Evolutionary conservation across 2,113 vertebrate genomes (phyloP), one percentile per base, ranked within the genome.

Genomic region (Nibea coibor): DNA sequence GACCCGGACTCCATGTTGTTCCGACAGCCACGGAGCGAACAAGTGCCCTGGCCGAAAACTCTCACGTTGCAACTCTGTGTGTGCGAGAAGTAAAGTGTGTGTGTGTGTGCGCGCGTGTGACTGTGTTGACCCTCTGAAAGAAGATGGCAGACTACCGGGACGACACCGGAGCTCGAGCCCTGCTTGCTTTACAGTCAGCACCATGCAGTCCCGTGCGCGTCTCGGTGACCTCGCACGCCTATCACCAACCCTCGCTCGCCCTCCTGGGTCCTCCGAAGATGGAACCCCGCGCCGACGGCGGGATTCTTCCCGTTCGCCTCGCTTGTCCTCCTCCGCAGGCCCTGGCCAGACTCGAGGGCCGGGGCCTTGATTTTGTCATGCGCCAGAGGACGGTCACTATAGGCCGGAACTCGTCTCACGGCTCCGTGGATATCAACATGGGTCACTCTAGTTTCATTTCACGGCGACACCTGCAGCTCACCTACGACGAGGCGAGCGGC

Each of bases 361-460:
- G 96, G 90, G 96, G 96, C 92, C 96, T 99, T 89, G 98, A 99
- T 96, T 99, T 97, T 91, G 95, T 98, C 85, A 97, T 99, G 98
- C 97, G 98, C 87, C 97, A 96, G 94, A 95, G 96, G 89, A 95
- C 96, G 84, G 96, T 99, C 90, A 98, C 97, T 63, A 96, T 99
- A 92, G 98, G 98, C 82, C 97, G 97, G 93, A 97, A 99, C 95
- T 99, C 98, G 43, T 98, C 97, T 68, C 97, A 98, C 89, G 98
- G 98, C 80, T 96, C 97, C 22, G 98, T 99, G 95, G 97, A 99
- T 88, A 96, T 99, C 83, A 97, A 96, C 94, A 98, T 99, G 97
- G 98, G 98, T 68, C 97, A 97, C 93, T 98, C 97, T 73, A 98
- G 97, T 92, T 99, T 99, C 94, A 97, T 99, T 88, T 99, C 98